phyloP scores from a whole-genome alignment of 2,888 invertebrate genomes.

The Fabriciana adippe region DNA sequence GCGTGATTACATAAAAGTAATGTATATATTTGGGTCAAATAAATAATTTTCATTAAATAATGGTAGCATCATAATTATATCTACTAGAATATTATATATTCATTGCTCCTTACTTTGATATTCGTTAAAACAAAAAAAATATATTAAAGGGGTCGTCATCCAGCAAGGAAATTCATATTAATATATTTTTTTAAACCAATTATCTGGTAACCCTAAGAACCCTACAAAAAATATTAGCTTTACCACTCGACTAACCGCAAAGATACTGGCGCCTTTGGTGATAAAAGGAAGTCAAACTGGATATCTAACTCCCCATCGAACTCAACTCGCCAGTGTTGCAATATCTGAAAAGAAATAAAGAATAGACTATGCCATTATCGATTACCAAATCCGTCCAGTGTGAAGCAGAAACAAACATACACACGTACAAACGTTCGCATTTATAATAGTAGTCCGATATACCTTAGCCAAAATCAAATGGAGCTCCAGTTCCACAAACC shows the following conservation, averaged over 20 bases:
- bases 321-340: constrained; percentile 87
- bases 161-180: neutral
- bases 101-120: too few relatives aligned
- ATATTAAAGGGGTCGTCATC: too few relatives aligned
- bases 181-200: too few relatives aligned
- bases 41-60: neutral
- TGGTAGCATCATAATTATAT: too few relatives aligned
- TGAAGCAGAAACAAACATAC: too few relatives aligned
- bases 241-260: constrained; percentile 85
- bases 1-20: neutral
- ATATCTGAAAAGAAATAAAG: constrained; percentile 74
- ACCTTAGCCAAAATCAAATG: constrained; percentile 89
- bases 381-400: neutral
- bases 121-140: neutral
- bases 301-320: constrained; percentile 86
- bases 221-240: constrained; percentile 21
- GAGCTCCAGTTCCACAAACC: constrained; percentile 90
- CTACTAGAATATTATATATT: too few relatives aligned
- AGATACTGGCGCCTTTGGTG: constrained; percentile 88
- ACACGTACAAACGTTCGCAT: too few relatives aligned
- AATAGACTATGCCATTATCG: constrained; percentile 22
- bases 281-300: constrained; percentile 91
- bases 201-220: constrained; percentile 12
- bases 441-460: constrained; percentile 7
- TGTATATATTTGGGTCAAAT: neutral